Conservation (phyloP, 2,888 invertebrate genomes). For the Harpalus rubripes region DNA sequence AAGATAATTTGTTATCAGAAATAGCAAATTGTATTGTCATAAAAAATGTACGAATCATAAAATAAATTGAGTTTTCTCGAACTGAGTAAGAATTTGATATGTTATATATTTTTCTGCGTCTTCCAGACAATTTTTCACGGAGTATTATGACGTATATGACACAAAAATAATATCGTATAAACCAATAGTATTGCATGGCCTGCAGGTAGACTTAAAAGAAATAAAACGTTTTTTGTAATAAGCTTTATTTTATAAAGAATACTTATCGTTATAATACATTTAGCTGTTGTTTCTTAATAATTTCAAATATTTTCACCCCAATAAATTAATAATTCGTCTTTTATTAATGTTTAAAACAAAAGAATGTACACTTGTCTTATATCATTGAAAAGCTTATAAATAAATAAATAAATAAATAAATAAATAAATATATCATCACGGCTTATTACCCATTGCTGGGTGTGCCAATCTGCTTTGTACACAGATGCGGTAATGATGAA, state of each 20-base stretch:
- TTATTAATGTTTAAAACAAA: too few relatives aligned
- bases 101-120: slow-evolving; percentile 33
- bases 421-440: too few relatives aligned
- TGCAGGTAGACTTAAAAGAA: background rate
- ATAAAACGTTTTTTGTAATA: background rate
- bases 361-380: too few relatives aligned
- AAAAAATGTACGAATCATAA: slow-evolving; percentile 41
- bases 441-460: too few relatives aligned
- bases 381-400: too few relatives aligned
- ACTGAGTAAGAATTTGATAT: slow-evolving; percentile 31
- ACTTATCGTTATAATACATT: too few relatives aligned
- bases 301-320: too few relatives aligned
- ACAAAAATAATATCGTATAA: slow-evolving; percentile 32
- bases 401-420: too few relatives aligned
- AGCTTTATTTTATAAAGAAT: background rate
- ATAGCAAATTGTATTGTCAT: slow-evolving; percentile 24
- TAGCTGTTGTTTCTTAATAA: too few relatives aligned
- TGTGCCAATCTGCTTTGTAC: too few relatives aligned
- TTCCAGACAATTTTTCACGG: slow-evolving; percentile 25
- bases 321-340: too few relatives aligned
- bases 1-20: slow-evolving; percentile 10
- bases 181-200: background rate
- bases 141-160: slow-evolving; percentile 24
- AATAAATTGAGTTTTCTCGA: slow-evolving; percentile 32
- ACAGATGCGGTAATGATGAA: too few relatives aligned